Percentiles rank a stretch among this genome's conserved stretches.
Evolutionary conservation across 2,888 invertebrate genomes (phyloP).

Genomic region (Lymantria dispar): DNA sequence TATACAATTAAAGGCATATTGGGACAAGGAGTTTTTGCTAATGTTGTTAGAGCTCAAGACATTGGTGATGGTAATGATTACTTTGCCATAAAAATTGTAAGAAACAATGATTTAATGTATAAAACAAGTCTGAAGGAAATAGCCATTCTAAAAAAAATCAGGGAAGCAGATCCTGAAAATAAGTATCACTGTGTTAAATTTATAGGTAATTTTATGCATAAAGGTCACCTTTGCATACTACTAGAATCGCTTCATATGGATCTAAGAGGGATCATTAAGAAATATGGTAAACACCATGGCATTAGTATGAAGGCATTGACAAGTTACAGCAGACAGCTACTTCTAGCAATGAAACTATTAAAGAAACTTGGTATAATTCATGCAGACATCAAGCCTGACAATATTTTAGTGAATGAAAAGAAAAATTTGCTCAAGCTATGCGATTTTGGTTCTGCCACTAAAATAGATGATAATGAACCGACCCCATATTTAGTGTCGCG

Average conservation of each 20-base stretch:
- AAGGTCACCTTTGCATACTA: constrained; percentile 98
- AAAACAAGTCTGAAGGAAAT: constrained; percentile 98
- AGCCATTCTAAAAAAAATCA: constrained; percentile 94
- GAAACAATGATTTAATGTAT: constrained; percentile 99
- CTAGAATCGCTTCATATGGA: constrained; percentile 98
- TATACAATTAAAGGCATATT: constrained; percentile 97
- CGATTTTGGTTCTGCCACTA: constrained; percentile 98
- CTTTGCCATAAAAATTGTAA: constrained; percentile 98
- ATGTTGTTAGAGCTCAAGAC: constrained; percentile 96
- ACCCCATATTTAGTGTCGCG: constrained; percentile 99
- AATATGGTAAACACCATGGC: constrained; percentile 97
- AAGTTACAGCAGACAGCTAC: constrained; percentile 97
- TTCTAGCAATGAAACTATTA: constrained; percentile 94
- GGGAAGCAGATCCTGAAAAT: constrained; percentile 97
- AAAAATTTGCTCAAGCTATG: constrained; percentile 97
- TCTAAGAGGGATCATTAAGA: constrained; percentile 94
- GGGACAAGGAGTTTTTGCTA: constrained; percentile 99
- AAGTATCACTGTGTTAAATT: constrained; percentile 95
- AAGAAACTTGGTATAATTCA: constrained; percentile 97
- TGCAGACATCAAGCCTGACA: constrained; percentile 99
- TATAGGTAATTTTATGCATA: constrained; percentile 97
- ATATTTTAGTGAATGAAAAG: constrained; percentile 98
- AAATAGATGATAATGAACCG: constrained; percentile 96
- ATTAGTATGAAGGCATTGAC: constrained; percentile 97
- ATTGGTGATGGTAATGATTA: constrained; percentile 90